Base-by-base conservation (phyloP, 2,888 invertebrate species). In the Drosophila meridionalis region DNA sequence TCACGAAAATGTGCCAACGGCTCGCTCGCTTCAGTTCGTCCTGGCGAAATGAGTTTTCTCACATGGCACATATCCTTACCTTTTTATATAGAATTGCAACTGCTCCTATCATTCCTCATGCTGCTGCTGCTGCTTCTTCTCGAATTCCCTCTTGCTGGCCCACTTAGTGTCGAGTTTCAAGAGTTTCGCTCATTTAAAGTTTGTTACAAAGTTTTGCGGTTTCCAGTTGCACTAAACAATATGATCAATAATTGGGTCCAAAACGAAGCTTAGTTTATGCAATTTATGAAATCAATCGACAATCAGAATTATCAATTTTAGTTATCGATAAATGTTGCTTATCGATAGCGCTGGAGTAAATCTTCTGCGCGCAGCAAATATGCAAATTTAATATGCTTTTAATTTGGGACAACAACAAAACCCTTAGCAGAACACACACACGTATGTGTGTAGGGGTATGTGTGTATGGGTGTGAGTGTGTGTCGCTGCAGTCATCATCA, bases 341-440 rank as follows among this genome's bases (percentile, higher is more conserved):
- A 30, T n/a, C 14, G 4, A 34, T 34, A 4, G 4, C 9, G 7
- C 34, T 34, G 6, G 6, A n/a, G 40, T 4, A 40, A 56, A 30
- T 38, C 67, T 95, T 6, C 20, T 20, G 20, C 34, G 32, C 42
- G 30, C 14, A 26, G n/a, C 38, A 57, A 70, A 78, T 81, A 91
- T 91, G 90, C 84, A 91, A 89, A 91, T 89, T 87, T 84, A 90
- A 90, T 91, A 75, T 79, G 91, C 80, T 90, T 90, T 91, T 91
- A 90, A 91, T 91, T 91, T 89, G 80, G 67, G 75, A 71, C 79
- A 61, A 53, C 58, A 68, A 47, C 69, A 76, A 56, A 59, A 5
- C 40, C 30, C 57, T 38, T 36, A n/a, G 50, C 14, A 55, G 50
- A 55, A 32, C 20, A 38, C 48, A 28, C 30, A 32, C 14, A 43